Evolutionary conservation across 2,113 vertebrate species (phyloP).

Genomic region (Sander vitreus): DNA sequence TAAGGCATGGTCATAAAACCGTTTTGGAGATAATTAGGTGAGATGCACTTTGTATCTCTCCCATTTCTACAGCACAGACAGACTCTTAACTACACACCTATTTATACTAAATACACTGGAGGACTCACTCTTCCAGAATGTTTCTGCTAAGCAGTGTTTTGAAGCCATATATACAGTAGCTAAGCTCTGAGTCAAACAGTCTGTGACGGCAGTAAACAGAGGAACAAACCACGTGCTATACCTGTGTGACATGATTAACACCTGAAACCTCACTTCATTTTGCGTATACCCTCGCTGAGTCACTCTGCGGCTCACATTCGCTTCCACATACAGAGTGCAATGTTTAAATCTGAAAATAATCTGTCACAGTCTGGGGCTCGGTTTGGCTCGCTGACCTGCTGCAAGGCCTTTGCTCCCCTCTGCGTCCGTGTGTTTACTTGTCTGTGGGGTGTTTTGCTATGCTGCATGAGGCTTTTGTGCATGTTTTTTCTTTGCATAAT

Average conservation of each 20-base stretch:
- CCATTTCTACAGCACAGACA: not conserved
- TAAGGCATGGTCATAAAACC: constrained; percentile 20
- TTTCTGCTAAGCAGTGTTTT: constrained; percentile 13
- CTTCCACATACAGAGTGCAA: constrained; percentile 1
- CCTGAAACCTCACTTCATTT: constrained; percentile 16
- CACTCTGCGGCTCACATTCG: not conserved
- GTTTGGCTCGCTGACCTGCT: constrained; percentile 20
- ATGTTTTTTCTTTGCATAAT: constrained; percentile 2
- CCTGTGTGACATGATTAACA: constrained; percentile 38
- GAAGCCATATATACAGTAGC: constrained; percentile 29
- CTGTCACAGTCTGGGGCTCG: not conserved
- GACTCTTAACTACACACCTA: not conserved
- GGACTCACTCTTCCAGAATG: constrained; percentile 18
- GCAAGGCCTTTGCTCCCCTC: not conserved
- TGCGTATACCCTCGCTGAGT: constrained; percentile 2
- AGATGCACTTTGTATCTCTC: not conserved
- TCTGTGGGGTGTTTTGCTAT: constrained; percentile 11
- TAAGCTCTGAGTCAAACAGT: constrained; percentile 52
- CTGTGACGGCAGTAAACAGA: not conserved
- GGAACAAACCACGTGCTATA: not conserved
- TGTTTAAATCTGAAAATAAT: constrained; percentile 50
- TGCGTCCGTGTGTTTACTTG: constrained; percentile 39
- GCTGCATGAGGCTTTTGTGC: not conserved
- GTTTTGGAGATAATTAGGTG: constrained; percentile 5
- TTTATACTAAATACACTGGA: not conserved